Evolutionary conservation across 2,888 invertebrate genomes (phyloP).

Genomic region (Drosophila aldrichi): DNA sequence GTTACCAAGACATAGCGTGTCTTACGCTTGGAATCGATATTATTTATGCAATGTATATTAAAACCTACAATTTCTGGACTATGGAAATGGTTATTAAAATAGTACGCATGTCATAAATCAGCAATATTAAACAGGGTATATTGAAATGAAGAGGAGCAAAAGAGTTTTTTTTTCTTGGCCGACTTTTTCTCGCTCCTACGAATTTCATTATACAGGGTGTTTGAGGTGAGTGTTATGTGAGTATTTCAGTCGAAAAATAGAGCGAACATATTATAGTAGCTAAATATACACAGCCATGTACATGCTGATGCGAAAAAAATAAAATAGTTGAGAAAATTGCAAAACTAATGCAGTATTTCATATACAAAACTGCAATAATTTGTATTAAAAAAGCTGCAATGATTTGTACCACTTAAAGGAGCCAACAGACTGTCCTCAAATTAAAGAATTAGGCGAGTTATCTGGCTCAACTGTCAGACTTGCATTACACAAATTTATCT

Average conservation of each 20-base stretch:
- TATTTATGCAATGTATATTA: neutral
- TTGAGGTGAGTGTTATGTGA: too few relatives aligned
- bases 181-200: neutral
- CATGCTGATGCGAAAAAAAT: neutral
- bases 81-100: too few relatives aligned
- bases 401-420: neutral
- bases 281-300: too few relatives aligned
- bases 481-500: neutral
- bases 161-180: neutral
- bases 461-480: neutral
- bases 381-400: neutral
- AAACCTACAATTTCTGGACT: neutral
- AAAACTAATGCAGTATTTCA: neutral
- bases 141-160: neutral
- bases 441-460: neutral
- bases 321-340: neutral
- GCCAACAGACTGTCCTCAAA: neutral
- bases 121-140: neutral
- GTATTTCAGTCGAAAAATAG: neutral
- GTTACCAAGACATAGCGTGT: neutral
- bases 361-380: neutral
- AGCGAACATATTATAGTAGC: too few relatives aligned
- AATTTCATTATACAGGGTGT: conserved; percentile 12
- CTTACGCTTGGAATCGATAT: neutral
- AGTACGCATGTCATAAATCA: too few relatives aligned